Evolutionary conservation across 92 coral and sea anemone species (phyloP), one percentile per base, ranked within the genome.

Genomic region (Epizoanthus scotinus): DNA sequence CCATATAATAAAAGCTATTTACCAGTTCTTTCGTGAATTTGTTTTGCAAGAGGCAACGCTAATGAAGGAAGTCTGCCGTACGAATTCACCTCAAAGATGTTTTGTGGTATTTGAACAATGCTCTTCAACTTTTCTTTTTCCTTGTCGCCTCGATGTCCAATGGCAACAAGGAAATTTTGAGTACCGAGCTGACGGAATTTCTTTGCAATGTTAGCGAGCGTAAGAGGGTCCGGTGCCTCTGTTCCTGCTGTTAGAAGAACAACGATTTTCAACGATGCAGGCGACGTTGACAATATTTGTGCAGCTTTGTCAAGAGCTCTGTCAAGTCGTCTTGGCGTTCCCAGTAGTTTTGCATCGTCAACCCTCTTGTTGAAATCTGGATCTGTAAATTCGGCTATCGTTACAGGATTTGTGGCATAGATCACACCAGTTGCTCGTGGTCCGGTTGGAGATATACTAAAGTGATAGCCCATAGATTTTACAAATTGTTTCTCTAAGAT

Each of bases 41-140:
- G 53, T 53, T 74, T 74, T 31, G 80, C 80, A 57, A 74, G 80
- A n/a, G 80, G 80, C 80, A n/a, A 56, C 6, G 80, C 80, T 44
- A 74, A 56, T 8, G 80, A 74, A 1, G 80, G 55, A 5, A 74
- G 67, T 6, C 24, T 74, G 5, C 80, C 80, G 42, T 28, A 74
- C 34, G 80, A 74, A 74, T 74, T 74, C 80, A 74, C 80, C 5
- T 74, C 66, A 10, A 74, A 74, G 66, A 74, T 74, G 44, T 74
- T 74, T 38, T 70, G 77, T 4, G 77, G 77, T 12, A 49, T 70
- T 58, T 56, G 67, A 19, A 58, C 66, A 20, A 74, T 74, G 40
- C 19, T 74, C 52, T 74, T 74, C 66, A 74, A 9, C 44, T 74
- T 74, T 55, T 74, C 80, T 74, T 74, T 74, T 29, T 57, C 80